Evolutionary conservation across 2,888 invertebrate species (phyloP).

Genomic region (Sussaba pulchella): DNA sequence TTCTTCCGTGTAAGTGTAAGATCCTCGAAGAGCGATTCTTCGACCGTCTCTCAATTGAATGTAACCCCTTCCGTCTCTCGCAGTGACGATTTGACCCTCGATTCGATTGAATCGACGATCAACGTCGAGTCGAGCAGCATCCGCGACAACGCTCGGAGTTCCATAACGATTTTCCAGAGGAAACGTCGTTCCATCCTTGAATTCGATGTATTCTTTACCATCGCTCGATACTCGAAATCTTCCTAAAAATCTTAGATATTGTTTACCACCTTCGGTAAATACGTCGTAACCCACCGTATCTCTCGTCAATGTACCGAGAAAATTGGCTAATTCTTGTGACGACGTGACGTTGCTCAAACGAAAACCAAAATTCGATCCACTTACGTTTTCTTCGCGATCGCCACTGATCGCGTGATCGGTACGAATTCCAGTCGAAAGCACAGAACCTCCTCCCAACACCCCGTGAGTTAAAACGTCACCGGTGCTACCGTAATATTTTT

Average conservation of each 20-base stretch:
- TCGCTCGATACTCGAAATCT: slow-evolving; percentile 73
- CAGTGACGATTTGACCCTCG: slow-evolving; percentile 77
- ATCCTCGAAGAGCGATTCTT: slow-evolving; percentile 76
- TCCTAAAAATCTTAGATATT: slow-evolving; percentile 77
- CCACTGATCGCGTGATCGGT: slow-evolving; percentile 71
- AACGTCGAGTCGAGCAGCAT: slow-evolving; percentile 44
- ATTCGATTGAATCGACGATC: slow-evolving; percentile 69
- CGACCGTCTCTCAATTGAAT: slow-evolving; percentile 77
- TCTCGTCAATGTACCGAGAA: slow-evolving; percentile 74
- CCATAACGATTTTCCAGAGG: slow-evolving; percentile 77
- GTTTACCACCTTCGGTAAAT: slow-evolving; percentile 71
- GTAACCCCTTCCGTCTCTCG: slow-evolving; percentile 73
- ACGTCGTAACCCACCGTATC: slow-evolving; percentile 72
- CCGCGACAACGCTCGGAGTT: slow-evolving; percentile 67
- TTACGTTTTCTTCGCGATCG: slow-evolving; percentile 75
- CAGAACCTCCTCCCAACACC: slow-evolving; percentile 45
- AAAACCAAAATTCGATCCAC: slow-evolving; percentile 70
- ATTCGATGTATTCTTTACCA: slow-evolving; percentile 76
- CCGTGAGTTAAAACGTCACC: slow-evolving; percentile 22
- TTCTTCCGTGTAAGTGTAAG: slow-evolving; percentile 74
- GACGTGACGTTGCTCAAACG: slow-evolving; percentile 73
- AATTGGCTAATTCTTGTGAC: slow-evolving; percentile 71
- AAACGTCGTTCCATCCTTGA: slow-evolving; percentile 76
- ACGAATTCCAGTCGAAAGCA: slow-evolving; percentile 45
- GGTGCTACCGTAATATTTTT: slow-evolving; percentile 69